Evolutionary conservation across 2,797 vertebrate genomes (phyloP), one percentile per base, ranked within the genome.

Genomic region (Orientallactaga sibirica): DNA sequence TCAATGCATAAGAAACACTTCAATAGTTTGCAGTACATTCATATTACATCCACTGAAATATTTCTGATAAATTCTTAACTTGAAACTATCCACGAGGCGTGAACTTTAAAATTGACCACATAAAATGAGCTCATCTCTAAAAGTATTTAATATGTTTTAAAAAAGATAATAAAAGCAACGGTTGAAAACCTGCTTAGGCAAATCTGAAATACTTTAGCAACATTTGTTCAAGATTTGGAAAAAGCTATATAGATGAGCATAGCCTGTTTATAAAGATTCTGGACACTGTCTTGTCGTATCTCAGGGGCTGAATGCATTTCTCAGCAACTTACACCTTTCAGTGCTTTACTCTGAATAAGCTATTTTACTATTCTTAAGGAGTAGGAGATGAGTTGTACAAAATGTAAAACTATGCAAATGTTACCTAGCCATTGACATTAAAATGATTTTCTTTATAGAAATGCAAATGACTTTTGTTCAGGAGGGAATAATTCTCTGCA

Each of bases 381-480:
- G 15, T 64, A 24, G 5, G 33, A 61, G 18, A 12, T 29, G 19
- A 29, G 5, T 89, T 20, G 37, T 15, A 74, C 2, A 74, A 90
- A 67, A 58, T 3, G 12, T 19, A 4, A 2, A 37, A 27, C 15
- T 7, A 43, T 64, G n/a, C 33, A 66, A 74, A 52, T 71, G 3
- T 37, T 84, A 27, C 52, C 15, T 77, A 7, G 1, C 14, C 1
- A 43, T 52, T 33, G 25, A 14, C 7, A 66, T 73, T 52, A 58
- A 78, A 24, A 77, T 52, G 15, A n/a, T 71, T 62, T 88, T 91
- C n/a, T 77, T 52, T 5, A 76, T 64, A 76, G 52, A 93, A 70
- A 70, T 70, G 5, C 4, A 76, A 77, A 41, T 62, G 10, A 25
- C 27, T 29, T 73, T 79, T 73, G 3, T 3, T 11, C 3, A 67